phyloP scores from a whole-genome alignment of 2,113 vertebrate species.

The Varanus komodoensis region DNA sequence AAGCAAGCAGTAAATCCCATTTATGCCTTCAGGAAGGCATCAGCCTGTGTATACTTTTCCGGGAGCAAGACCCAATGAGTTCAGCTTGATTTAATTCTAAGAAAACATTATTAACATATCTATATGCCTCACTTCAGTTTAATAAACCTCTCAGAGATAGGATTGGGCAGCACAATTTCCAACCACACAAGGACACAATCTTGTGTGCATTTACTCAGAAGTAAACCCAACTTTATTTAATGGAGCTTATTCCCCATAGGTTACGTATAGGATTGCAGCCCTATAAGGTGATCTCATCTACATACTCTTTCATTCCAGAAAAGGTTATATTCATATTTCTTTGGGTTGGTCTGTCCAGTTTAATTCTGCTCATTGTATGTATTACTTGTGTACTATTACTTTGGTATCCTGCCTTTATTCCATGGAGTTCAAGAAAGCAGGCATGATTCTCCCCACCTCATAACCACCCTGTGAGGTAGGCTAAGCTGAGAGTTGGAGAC shows the following conservation, averaged over 20 bases:
- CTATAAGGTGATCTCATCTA: too few relatives aligned
- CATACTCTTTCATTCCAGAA: neutral
- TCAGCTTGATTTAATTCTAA: neutral
- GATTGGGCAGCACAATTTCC: neutral
- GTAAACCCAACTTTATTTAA: neutral
- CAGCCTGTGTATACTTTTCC: neutral
- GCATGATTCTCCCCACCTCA: too few relatives aligned
- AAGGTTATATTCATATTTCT: neutral
- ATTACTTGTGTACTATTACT: too few relatives aligned
- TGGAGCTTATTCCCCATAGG: neutral
- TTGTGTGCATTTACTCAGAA: neutral
- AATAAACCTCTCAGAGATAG: too few relatives aligned
- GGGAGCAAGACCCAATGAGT: neutral
- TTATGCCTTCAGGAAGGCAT: neutral
- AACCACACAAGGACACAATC: neutral
- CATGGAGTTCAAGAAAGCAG: too few relatives aligned
- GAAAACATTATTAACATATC: neutral
- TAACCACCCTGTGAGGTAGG: too few relatives aligned
- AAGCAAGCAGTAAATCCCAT: neutral
- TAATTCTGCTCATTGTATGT: neutral
- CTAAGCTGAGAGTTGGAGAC: too few relatives aligned
- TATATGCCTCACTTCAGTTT: neutral
- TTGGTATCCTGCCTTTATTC: too few relatives aligned
- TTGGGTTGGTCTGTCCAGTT: neutral
- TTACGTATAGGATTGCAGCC: neutral